phyloP scores from a whole-genome alignment of 2,888 invertebrate genomes.

The Epinotia brunnichana region DNA sequence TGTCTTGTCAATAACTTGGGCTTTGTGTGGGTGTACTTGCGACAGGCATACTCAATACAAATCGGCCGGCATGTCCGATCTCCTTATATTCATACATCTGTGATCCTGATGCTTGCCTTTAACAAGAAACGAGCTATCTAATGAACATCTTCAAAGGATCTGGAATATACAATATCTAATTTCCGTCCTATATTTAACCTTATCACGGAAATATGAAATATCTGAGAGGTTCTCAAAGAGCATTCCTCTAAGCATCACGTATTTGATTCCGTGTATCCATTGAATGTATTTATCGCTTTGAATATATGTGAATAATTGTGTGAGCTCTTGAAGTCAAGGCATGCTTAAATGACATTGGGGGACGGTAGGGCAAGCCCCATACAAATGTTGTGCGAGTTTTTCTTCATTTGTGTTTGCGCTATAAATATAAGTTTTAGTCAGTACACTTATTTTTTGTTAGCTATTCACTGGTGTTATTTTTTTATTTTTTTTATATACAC shows the following conservation, averaged over 20 bases:
- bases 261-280: constrained; percentile 3
- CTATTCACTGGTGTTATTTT: no score
- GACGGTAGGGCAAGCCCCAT: no score
- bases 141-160: constrained; percentile 2
- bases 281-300: constrained; percentile 19
- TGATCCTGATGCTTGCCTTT: not conserved
- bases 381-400: no score
- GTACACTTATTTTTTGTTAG: no score
- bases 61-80: no score
- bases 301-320: constrained; percentile 14
- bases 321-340: not conserved
- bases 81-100: no score
- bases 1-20: no score
- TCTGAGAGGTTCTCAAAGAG: constrained; percentile 21
- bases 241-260: constrained; percentile 24
- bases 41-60: no score
- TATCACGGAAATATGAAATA: constrained; percentile 28
- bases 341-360: not conserved
- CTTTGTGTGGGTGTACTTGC: no score
- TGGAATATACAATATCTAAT: constrained; percentile 15
- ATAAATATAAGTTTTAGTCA: no score
- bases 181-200: constrained; percentile 20
- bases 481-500: no score
- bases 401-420: no score
- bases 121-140: not conserved